Percentiles rank a stretch among this genome's conserved stretches.
These are phyloP conservation scores for Noctua janthina DNA, from an alignment of 2,888 invertebrate species.

Conservation along the genomic window DNA sequence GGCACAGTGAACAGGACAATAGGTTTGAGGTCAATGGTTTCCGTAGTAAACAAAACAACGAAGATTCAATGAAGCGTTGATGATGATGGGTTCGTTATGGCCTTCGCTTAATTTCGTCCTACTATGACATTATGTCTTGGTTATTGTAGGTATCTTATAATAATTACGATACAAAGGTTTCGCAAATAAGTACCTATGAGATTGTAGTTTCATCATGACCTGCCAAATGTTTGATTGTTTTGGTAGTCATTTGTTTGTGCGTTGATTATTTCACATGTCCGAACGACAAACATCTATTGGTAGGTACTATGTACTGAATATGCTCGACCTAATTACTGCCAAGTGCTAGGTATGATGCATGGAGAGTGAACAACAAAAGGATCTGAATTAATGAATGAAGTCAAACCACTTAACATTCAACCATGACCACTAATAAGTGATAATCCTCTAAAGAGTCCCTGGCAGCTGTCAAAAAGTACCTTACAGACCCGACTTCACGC, in stretches of 20 bases:
- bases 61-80: constrained; percentile 31
- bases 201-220: background rate
- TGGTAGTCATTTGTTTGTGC: background rate
- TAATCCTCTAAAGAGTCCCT: background rate
- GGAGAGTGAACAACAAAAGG: background rate
- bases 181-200: background rate
- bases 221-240: background rate
- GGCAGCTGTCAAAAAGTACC: background rate
- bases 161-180: constrained; percentile 2
- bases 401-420: background rate
- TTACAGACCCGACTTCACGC: background rate
- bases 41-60: constrained; percentile 11
- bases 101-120: background rate
- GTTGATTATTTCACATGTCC: background rate
- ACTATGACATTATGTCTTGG: background rate
- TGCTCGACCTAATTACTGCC: background rate
- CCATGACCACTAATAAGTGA: background rate
- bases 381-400: background rate
- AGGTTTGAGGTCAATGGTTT: constrained; percentile 14
- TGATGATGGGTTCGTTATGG: background rate
- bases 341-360: background rate
- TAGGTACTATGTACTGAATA: background rate
- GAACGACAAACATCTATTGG: background rate
- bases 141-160: background rate
- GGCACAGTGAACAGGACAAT: constrained; percentile 10